A percentile compares a stretch with the other conserved stretches of the same genome.
These are phyloP conservation scores for Dasyurus viverrinus DNA, from an alignment of 2,113 vertebrate species.

Conservation along the genomic window DNA sequence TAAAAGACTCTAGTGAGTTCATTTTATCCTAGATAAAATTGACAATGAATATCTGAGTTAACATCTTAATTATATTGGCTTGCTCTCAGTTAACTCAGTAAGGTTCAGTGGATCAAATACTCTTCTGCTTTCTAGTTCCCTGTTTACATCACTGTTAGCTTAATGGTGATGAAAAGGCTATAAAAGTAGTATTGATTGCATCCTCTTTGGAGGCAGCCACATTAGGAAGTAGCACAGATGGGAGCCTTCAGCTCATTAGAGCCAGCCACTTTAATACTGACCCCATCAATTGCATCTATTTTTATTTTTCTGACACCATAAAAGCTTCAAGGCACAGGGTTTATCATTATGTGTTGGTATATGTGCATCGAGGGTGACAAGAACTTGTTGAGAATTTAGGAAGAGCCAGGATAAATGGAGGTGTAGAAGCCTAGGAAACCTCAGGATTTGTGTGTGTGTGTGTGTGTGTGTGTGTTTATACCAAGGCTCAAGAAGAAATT, in stretches of 20 bases:
- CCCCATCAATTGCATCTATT: constrained; percentile 76
- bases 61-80: constrained; percentile 71
- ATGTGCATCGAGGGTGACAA: constrained; percentile 49
- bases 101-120: constrained; percentile 52
- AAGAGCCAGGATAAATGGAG: constrained; percentile 63
- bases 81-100: constrained; percentile 74
- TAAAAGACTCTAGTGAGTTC: constrained; percentile 10
- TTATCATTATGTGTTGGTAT: constrained; percentile 55
- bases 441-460: constrained; percentile 1
- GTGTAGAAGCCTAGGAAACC: constrained; percentile 36
- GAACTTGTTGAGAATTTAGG: constrained; percentile 56
- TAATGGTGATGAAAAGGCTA: constrained; percentile 79
- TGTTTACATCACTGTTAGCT: constrained; percentile 69
- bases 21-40: constrained; percentile 32
- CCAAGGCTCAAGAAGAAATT: constrained; percentile 60
- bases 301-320: constrained; percentile 65
- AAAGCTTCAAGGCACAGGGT: constrained; percentile 57
- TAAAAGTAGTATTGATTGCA: constrained; percentile 76
- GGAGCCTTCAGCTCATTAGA: constrained; percentile 80
- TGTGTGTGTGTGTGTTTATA: neutral
- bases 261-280: constrained; percentile 72
- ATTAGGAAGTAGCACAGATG: constrained; percentile 76
- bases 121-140: constrained; percentile 26
- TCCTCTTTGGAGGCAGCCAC: constrained; percentile 64
- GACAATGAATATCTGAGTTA: constrained; percentile 69